Conservation (phyloP, 2,797 vertebrate genomes). For the Spondyliosoma cantharus region DNA sequence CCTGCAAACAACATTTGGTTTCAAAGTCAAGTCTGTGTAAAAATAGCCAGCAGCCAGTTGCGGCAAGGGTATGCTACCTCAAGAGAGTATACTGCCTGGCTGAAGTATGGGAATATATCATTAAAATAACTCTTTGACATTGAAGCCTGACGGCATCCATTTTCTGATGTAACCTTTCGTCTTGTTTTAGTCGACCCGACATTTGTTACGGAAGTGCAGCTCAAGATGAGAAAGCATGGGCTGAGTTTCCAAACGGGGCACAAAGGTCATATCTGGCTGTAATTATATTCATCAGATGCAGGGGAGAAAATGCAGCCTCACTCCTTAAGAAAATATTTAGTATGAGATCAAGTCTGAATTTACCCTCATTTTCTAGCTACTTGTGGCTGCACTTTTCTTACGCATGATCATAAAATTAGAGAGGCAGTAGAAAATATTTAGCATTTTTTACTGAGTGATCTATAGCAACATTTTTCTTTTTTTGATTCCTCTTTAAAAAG, state of each 20-base stretch:
- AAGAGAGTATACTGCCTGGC: slow-evolving; percentile 62
- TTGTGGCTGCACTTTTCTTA: slow-evolving; percentile 53
- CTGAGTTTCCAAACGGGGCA: slow-evolving; percentile 78
- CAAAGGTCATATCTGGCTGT: slow-evolving; percentile 87
- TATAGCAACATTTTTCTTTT: not conserved
- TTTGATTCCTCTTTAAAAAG: slow-evolving; percentile 14
- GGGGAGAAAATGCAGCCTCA: slow-evolving; percentile 66
- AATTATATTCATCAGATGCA: slow-evolving; percentile 85
- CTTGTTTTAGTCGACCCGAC: slow-evolving; percentile 84
- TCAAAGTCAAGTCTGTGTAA: slow-evolving; percentile 73
- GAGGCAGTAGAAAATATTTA: slow-evolving; percentile 30
- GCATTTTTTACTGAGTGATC: slow-evolving; percentile 26
- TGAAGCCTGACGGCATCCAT: slow-evolving; percentile 78
- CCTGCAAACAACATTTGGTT: slow-evolving; percentile 65
- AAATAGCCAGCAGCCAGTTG: slow-evolving; percentile 72
- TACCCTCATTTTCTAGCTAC: slow-evolving; percentile 67
- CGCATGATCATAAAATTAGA: slow-evolving; percentile 39
- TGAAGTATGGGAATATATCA: slow-evolving; percentile 77
- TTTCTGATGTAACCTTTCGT: slow-evolving; percentile 82
- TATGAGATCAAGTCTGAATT: slow-evolving; percentile 65
- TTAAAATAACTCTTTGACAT: slow-evolving; percentile 80
- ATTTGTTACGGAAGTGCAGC: slow-evolving; percentile 84
- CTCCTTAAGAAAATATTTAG: slow-evolving; percentile 79
- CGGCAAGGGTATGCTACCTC: slow-evolving; percentile 64
- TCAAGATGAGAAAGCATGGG: slow-evolving; percentile 76